Evolutionary conservation across 2,888 invertebrate species (phyloP), one percentile per base, ranked within the genome.

Genomic region (Ischnura elegans): DNA sequence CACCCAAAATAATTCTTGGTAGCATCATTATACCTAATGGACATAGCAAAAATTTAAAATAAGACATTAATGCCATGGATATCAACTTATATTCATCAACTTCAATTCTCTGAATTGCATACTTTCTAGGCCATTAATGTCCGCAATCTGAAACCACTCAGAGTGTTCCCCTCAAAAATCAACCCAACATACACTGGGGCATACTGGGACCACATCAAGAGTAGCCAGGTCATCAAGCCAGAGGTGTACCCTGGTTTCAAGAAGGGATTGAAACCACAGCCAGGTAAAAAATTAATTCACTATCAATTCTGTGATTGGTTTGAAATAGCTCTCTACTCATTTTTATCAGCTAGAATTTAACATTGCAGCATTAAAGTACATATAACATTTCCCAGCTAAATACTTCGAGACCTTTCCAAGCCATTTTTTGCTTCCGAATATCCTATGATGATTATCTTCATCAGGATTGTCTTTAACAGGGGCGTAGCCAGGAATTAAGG

Each of bases 121-220:
- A 10, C 29, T 43, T 86, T 87, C 43, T 43, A 90, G 61, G 90
- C 90, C 43, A 61, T 90, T 61, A 43, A 90, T 51, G 21, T 90
- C 90, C 55, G 61, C 6, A 55, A 61, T 16, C 43, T 90, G 45
- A 90, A 43, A 55, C 61, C 90, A 61, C 36, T n/a, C 36, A 21
- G 43, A 55, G 36, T 61, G n/a, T 29, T 10, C 43, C 61, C 43
- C 0, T 25, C 45, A n/a, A 3, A 10, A 25, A 43, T 90, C 61
- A 61, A 90, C 66, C 90, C 90, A 43, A 55, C 21, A 55, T 90
- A 90, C 61, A 90, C 43, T 13, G 61, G 43, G 6, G 90, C 42
- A 0, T 61, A 90, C 21, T 90, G 90, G 90, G 90, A 61, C 1
- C 90, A 90, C 66, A 90, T 90, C 25, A 90, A 61, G 90, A 90